Evolutionary conservation across 2,113 vertebrate genomes (phyloP).

Genomic region (Psittacara wagleri): DNA sequence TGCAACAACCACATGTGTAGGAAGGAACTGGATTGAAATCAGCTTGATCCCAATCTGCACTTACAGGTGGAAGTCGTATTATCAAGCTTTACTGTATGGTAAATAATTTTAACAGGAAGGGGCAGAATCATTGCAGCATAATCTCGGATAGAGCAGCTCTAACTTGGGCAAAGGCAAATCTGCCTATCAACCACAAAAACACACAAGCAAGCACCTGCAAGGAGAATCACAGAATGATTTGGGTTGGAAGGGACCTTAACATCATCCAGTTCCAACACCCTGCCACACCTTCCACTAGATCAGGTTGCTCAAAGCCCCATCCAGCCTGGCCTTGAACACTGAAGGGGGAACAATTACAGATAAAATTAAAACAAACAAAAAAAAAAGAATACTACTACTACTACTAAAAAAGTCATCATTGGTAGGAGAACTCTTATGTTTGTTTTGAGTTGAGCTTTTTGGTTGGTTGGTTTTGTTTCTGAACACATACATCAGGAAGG

Average conservation of each 20-base stretch:
- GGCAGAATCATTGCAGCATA: background rate
- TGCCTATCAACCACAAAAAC: background rate
- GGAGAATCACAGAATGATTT: background rate
- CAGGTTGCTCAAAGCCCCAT: background rate
- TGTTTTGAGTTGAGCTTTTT: background rate
- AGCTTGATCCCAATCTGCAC: background rate
- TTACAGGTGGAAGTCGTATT: background rate
- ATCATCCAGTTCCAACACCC: background rate
- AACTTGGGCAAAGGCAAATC: background rate
- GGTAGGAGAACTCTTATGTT: background rate
- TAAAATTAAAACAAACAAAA: background rate
- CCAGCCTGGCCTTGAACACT: background rate
- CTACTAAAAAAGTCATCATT: background rate
- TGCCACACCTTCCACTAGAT: background rate
- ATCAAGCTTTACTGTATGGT: background rate
- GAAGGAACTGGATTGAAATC: background rate
- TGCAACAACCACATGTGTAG: background rate
- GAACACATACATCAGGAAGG: background rate
- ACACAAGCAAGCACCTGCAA: background rate
- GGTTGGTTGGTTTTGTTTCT: background rate
- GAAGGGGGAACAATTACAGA: background rate
- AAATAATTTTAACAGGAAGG: background rate
- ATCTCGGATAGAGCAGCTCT: background rate
- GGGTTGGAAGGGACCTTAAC: background rate
- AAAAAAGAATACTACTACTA: background rate